Percentiles rank a stretch among this genome's conserved stretches.
These are phyloP conservation scores for Drosophila trapezifrons DNA, from an alignment of 1,140 invertebrate species.

Conservation along the genomic window DNA sequence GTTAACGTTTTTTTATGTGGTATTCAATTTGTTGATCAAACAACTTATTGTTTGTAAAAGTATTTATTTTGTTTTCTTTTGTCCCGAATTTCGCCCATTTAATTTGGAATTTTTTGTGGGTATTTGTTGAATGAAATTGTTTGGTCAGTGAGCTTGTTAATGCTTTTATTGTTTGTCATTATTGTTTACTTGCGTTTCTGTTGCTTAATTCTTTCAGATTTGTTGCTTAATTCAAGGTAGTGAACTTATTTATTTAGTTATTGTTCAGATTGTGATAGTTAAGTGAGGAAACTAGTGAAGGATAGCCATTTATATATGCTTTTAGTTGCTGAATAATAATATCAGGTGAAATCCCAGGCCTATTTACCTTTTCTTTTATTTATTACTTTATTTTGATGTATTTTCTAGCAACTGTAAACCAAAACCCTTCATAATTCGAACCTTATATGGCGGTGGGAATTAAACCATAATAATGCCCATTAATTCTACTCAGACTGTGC, in stretches of 20 bases:
- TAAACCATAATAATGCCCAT: constrained; percentile 8
- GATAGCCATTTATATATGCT: no score
- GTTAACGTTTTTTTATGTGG: constrained; percentile 22
- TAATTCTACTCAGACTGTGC: constrained; percentile 17
- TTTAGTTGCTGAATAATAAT: no score
- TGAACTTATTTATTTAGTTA: background rate
- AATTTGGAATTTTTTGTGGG: constrained; percentile 1
- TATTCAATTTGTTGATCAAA: constrained; percentile 20
- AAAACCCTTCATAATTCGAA: background rate
- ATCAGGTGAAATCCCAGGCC: no score
- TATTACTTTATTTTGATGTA: background rate
- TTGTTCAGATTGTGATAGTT: no score
- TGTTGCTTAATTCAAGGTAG: background rate
- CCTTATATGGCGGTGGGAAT: background rate
- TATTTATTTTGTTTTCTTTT: constrained; percentile 20
- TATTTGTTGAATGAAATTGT: constrained; percentile 8
- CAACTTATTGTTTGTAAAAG: constrained; percentile 19
- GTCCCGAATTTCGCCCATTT: constrained; percentile 9
- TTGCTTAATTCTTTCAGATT: background rate
- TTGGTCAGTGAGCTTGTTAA: constrained; percentile 18
- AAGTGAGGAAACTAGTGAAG: no score
- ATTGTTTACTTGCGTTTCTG: constrained; percentile 2
- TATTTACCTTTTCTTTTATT: background rate
- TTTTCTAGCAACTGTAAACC: background rate
- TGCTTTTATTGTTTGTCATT: constrained; percentile 27